Conservation (phyloP, 2,113 vertebrate genomes). For the Phasianus colchicus region DNA sequence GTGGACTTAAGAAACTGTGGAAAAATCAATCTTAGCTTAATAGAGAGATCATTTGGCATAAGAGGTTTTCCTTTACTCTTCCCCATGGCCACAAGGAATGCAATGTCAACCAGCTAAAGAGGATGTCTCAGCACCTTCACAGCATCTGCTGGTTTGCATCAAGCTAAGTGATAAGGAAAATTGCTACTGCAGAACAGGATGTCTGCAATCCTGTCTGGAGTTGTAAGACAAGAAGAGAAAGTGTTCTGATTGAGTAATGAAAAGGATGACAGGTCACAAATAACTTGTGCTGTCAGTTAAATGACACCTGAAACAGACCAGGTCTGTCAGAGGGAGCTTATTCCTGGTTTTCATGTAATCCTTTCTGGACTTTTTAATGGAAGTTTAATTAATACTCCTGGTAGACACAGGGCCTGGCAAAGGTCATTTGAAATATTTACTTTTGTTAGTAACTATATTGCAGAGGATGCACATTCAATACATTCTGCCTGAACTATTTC, state of each 20-base stretch:
- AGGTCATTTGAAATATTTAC: conserved; percentile 19
- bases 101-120: background rate
- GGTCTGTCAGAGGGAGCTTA: background rate
- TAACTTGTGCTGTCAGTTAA: background rate
- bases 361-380: background rate
- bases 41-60: background rate
- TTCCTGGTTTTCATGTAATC: background rate
- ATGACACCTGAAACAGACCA: background rate
- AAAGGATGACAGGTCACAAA: background rate
- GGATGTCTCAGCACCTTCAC: background rate
- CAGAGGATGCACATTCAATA: background rate
- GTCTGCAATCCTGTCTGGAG: background rate
- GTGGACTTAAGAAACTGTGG: background rate
- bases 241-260: background rate
- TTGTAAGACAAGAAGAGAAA: background rate
- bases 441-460: background rate
- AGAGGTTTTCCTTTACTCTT: background rate
- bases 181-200: background rate
- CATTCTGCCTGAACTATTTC: background rate
- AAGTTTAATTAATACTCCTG: conserved; percentile 44
- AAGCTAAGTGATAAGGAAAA: background rate
- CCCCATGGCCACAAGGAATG: background rate
- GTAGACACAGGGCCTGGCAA: conserved; percentile 25
- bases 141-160: background rate
- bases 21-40: background rate